Percentiles rank a stretch among this genome's conserved stretches.
Evolutionary conservation across 1,140 invertebrate species (phyloP).

Genomic region (Ptiloglossa arizonensis): DNA sequence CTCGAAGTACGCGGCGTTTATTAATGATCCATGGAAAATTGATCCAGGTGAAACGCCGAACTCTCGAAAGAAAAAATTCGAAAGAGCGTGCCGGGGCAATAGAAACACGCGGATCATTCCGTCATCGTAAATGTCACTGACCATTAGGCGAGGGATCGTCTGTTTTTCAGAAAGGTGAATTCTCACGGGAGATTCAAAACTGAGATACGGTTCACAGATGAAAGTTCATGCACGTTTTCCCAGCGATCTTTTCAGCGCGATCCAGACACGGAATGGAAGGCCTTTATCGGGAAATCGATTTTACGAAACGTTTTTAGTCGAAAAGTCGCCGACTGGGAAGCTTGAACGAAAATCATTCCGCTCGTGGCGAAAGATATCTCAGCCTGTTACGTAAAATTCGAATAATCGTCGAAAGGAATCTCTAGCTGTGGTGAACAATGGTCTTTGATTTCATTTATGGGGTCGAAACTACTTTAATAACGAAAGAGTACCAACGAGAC

Average conservation of each 20-base stretch:
- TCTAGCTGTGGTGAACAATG: neutral
- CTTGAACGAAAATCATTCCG: neutral
- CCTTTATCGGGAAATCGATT: slow-evolving; percentile 46
- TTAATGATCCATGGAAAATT: too few species aligned
- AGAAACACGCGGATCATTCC: slow-evolving; percentile 17
- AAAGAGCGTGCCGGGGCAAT: neutral
- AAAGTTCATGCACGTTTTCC: slow-evolving; percentile 19
- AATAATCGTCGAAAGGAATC: slow-evolving; percentile 17
- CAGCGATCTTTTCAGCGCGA: slow-evolving; percentile 9
- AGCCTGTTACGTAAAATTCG: slow-evolving; percentile 22
- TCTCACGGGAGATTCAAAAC: slow-evolving; percentile 9
- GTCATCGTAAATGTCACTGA: slow-evolving; percentile 38
- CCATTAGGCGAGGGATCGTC: slow-evolving; percentile 7
- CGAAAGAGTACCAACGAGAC: too few species aligned
- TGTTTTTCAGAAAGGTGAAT: neutral
- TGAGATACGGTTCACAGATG: slow-evolving; percentile 30
- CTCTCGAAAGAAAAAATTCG: neutral
- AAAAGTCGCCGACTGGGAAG: slow-evolving; percentile 3
- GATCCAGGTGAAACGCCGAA: neutral
- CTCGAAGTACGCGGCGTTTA: too few species aligned
- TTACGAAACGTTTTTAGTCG: slow-evolving; percentile 22
- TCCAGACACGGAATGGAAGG: neutral
- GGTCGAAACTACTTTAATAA: too few species aligned
- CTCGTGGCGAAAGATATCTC: slow-evolving; percentile 19
- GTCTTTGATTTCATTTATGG: neutral